Evolutionary conservation across 2,888 invertebrate species (phyloP).

Genomic region (Pheosia gnoma): DNA sequence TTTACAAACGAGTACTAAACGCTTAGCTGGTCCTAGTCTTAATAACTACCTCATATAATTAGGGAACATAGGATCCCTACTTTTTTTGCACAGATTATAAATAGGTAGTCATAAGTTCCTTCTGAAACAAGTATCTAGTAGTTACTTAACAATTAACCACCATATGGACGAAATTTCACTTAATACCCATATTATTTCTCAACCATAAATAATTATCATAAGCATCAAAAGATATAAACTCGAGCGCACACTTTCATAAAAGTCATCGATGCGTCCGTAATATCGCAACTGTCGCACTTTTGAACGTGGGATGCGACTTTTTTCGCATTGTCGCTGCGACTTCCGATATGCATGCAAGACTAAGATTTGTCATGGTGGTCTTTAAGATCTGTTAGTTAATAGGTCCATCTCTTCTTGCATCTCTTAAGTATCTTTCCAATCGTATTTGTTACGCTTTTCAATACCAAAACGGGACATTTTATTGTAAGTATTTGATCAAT

Average conservation of each 20-base stretch:
- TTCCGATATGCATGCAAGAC: constrained; percentile 18
- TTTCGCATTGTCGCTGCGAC: constrained; percentile 18
- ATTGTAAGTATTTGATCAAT: background rate
- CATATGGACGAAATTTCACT: constrained; percentile 9
- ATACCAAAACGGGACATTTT: background rate
- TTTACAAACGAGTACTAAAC: too few species aligned
- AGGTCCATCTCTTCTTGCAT: too few species aligned
- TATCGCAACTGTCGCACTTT: constrained; percentile 33
- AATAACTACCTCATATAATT: too few species aligned
- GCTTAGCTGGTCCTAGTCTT: too few species aligned
- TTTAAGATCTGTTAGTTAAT: background rate
- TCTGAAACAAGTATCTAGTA: background rate
- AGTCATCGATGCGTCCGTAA: constrained; percentile 44
- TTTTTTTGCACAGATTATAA: background rate
- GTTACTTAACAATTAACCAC: background rate
- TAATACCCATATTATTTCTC: constrained; percentile 10
- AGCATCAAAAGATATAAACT: constrained; percentile 26
- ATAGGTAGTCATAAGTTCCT: background rate
- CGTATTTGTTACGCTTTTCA: background rate
- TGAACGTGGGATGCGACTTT: constrained; percentile 3
- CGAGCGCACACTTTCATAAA: constrained; percentile 41
- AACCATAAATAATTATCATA: constrained; percentile 14
- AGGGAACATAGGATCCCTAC: too few species aligned
- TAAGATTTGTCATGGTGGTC: constrained; percentile 4
- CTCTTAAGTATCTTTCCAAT: background rate